phyloP scores from a whole-genome alignment of 2,888 invertebrate genomes.

The Elegia similella region DNA sequence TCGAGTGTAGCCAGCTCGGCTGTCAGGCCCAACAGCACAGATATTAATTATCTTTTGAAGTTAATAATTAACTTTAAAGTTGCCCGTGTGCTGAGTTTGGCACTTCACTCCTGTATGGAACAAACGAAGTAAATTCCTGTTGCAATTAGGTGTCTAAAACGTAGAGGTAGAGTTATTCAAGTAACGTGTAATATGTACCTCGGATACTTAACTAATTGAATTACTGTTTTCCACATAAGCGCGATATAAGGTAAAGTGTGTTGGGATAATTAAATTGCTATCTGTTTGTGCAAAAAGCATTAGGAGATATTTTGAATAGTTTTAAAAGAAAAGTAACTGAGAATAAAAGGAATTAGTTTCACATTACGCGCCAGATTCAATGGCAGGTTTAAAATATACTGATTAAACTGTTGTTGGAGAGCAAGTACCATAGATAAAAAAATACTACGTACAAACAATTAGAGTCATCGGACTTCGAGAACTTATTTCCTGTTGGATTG shows the following conservation, averaged over 20 bases:
- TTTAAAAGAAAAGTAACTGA: neutral
- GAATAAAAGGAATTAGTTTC: neutral
- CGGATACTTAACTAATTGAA: constrained; percentile 8
- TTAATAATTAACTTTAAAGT: constrained; percentile 72
- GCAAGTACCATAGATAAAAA: too few relatives aligned
- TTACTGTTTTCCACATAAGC: constrained; percentile 7
- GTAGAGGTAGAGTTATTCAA: constrained; percentile 22
- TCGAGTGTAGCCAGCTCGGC: constrained; percentile 15
- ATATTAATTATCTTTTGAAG: constrained; percentile 69
- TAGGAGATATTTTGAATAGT: neutral
- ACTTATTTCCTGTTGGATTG: too few relatives aligned
- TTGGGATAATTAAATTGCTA: constrained; percentile 14
- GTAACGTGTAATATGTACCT: constrained; percentile 10
- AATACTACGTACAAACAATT: too few relatives aligned
- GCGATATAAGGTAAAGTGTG: neutral
- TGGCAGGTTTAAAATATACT: too few relatives aligned
- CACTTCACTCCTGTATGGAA: constrained; percentile 53
- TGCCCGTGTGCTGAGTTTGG: constrained; percentile 60
- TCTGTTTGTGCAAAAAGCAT: neutral
- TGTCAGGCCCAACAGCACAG: constrained; percentile 39
- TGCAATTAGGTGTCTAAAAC: constrained; percentile 51
- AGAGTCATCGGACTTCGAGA: too few relatives aligned
- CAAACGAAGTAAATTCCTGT: constrained; percentile 59
- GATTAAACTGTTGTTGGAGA: too few relatives aligned
- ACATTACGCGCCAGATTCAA: too few relatives aligned